phyloP scores from a whole-genome alignment of 2,797 vertebrate species.

The Simalia tracyae region DNA sequence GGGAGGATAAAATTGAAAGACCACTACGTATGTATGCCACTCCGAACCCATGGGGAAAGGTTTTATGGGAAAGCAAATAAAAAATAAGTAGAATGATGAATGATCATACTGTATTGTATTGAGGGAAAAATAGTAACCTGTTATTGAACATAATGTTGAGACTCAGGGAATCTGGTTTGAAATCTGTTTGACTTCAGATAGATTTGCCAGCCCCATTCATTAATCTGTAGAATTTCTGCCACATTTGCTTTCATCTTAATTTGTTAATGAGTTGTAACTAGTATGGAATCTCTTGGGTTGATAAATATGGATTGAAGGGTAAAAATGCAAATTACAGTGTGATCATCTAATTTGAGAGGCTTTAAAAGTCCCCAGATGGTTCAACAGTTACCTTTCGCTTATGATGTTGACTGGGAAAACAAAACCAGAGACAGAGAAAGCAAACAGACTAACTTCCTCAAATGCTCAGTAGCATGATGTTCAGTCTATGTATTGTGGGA shows the following conservation, averaged over 20 bases:
- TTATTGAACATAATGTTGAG: accelerated
- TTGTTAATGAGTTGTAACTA: background rate
- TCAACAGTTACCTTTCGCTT: background rate
- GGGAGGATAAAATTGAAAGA: background rate
- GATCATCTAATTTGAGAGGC: background rate
- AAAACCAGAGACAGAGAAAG: accelerated
- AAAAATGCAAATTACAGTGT: background rate
- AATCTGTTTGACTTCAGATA: background rate
- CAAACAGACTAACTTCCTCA: background rate
- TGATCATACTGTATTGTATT: accelerated
- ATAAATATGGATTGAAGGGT: background rate
- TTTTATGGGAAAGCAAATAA: background rate
- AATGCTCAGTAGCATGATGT: background rate
- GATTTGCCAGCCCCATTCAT: background rate
- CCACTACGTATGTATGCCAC: background rate
- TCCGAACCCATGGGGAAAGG: background rate
- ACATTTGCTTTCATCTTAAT: background rate
- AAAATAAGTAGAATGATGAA: background rate
- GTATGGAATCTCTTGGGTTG: background rate
- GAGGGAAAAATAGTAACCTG: background rate
- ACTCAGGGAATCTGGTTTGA: background rate
- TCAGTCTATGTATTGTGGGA: background rate
- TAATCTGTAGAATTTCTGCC: background rate
- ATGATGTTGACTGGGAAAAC: background rate
- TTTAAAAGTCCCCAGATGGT: background rate